Percentiles rank a stretch among this genome's conserved stretches.
Conservation (phyloP, 1,140 invertebrate species). For the Galendromus occidentalis region DNA sequence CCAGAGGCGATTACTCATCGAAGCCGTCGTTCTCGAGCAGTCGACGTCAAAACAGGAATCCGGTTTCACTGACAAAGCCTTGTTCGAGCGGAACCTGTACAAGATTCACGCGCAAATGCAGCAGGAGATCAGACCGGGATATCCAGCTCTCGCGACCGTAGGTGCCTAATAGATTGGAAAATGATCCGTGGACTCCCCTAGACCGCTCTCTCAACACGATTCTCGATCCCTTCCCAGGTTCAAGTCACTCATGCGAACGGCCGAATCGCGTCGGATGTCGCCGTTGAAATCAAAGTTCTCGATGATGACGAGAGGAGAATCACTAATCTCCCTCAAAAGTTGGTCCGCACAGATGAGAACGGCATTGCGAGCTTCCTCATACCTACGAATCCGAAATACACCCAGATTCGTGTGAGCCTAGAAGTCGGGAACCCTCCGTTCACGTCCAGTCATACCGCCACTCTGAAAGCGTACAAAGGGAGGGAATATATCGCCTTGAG, state of each 20-base stretch:
- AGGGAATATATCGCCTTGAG: background rate
- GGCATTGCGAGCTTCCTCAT: background rate
- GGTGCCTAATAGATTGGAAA: no score
- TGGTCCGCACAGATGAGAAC: background rate
- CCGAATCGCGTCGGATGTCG: background rate
- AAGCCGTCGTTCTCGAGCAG: background rate
- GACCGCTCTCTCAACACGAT: no score
- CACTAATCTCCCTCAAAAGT: background rate
- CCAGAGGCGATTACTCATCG: background rate
- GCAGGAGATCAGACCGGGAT: background rate
- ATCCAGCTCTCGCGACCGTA: background rate
- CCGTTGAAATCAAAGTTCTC: background rate
- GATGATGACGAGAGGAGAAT: background rate
- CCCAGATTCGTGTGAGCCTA: background rate
- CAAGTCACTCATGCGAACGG: background rate
- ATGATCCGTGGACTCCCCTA: no score
- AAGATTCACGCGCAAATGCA: background rate
- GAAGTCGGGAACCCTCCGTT: background rate
- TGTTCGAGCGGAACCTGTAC: background rate
- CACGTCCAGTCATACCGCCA: background rate
- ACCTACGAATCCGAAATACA: background rate
- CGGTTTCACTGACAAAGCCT: background rate
- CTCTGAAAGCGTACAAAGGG: background rate
- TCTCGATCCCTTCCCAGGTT: background rate
- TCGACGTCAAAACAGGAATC: background rate